A percentile compares a stretch with the other conserved stretches of the same genome.
Evolutionary conservation across 1,140 invertebrate genomes (phyloP).

Genomic region (Campoletis sonorensis): DNA sequence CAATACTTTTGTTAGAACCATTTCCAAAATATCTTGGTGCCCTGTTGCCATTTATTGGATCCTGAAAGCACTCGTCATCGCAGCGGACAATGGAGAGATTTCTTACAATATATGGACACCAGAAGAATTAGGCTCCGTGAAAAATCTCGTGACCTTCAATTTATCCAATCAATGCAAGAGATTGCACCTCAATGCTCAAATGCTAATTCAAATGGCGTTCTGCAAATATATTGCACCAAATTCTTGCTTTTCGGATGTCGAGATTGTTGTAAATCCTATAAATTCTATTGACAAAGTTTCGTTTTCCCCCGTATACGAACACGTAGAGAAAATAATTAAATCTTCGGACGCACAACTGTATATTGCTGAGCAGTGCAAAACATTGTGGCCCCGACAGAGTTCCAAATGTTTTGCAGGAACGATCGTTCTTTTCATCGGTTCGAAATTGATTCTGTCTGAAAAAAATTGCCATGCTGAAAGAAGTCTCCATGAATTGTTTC

Average conservation of each 20-base stretch:
- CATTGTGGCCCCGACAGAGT: conserved; percentile 26
- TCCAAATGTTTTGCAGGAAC: conserved; percentile 50
- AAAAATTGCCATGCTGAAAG: conserved; percentile 5
- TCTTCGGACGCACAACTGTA: conserved; percentile 45
- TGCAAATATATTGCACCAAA: not conserved
- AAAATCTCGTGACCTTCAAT: conserved; percentile 57
- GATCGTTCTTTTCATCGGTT: conserved; percentile 49
- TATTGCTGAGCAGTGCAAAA: conserved; percentile 47
- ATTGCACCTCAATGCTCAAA: conserved; percentile 57
- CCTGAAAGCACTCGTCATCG: conserved; percentile 39
- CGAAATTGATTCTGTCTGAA: not conserved
- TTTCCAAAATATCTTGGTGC: conserved; percentile 62
- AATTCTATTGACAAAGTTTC: not conserved
- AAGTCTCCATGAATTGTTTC: conserved; percentile 6
- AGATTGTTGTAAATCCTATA: conserved; percentile 46
- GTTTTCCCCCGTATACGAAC: not conserved
- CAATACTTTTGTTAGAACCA: conserved; percentile 53
- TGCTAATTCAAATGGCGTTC: conserved; percentile 55
- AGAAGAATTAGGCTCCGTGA: conserved; percentile 37
- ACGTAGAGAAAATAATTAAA: conserved; percentile 44
- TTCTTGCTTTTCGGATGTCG: conserved; percentile 1
- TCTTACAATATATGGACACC: not conserved
- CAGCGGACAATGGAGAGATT: not conserved
- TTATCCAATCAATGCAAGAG: conserved; percentile 59
- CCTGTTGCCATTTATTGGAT: conserved; percentile 70